Percentiles rank a stretch among this genome's conserved stretches.
Evolutionary conservation across 2,797 vertebrate species (phyloP).

Genomic region (Lepus townsendii): DNA sequence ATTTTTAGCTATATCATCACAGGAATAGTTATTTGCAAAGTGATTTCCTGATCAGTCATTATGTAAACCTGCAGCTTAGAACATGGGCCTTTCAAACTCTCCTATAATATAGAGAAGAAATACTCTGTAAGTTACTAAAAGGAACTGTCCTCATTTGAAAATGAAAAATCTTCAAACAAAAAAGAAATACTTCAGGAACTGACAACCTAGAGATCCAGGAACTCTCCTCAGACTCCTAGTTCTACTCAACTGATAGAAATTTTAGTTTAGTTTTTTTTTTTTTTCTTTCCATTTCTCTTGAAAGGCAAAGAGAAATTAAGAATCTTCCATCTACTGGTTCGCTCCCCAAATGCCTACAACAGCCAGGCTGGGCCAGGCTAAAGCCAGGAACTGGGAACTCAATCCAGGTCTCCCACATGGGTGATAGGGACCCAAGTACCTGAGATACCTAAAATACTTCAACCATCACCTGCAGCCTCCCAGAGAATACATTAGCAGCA

Average conservation of each 20-base stretch:
- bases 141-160: slow-evolving; percentile 35
- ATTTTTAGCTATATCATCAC: slow-evolving; percentile 60
- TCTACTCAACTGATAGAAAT: neutral
- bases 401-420: too few species aligned
- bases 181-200: slow-evolving; percentile 16
- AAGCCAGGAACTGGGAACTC: too few species aligned
- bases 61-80: slow-evolving; percentile 32
- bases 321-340: too few species aligned
- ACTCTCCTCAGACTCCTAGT: neutral
- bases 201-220: slow-evolving; percentile 20
- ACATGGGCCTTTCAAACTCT: slow-evolving; percentile 7
- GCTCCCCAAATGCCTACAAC: too few species aligned
- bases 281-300: too few species aligned
- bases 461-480: too few species aligned
- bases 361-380: too few species aligned
- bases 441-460: too few species aligned
- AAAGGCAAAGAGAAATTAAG: too few species aligned
- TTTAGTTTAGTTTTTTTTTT: neutral
- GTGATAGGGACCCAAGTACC: too few species aligned
- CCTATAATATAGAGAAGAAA: slow-evolving; percentile 3
- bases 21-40: slow-evolving; percentile 52
- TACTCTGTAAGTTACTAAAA: neutral
- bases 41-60: slow-evolving; percentile 51
- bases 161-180: slow-evolving; percentile 13
- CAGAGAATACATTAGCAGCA: too few species aligned